phyloP scores from a whole-genome alignment of 2,888 invertebrate species.

The Hypena proboscidalis region DNA sequence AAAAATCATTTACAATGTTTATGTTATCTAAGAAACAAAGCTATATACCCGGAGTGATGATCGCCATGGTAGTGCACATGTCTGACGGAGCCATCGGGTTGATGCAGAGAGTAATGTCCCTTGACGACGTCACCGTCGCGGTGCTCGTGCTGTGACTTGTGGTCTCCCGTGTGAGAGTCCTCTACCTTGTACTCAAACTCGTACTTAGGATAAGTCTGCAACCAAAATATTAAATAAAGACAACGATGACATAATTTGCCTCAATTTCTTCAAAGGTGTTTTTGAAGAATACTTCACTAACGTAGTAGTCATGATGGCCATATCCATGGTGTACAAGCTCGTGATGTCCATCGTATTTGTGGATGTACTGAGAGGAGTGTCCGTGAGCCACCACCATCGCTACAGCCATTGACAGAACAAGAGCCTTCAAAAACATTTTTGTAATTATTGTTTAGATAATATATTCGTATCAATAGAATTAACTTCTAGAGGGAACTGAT shows the following conservation, averaged over 20 bases:
- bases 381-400: conserved; percentile 28
- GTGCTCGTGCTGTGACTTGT: conserved; percentile 75
- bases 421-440: conserved; percentile 10
- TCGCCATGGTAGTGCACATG: conserved; percentile 79
- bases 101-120: conserved; percentile 60
- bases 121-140: conserved; percentile 76
- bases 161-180: conserved; percentile 81
- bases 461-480: too few species aligned
- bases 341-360: conserved; percentile 50
- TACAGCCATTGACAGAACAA: conserved; percentile 10
- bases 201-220: conserved; percentile 46
- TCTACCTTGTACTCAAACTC: conserved; percentile 50
- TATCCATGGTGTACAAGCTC: conserved; percentile 37
- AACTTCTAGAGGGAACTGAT: too few species aligned
- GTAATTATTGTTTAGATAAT: too few species aligned
- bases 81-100: conserved; percentile 78
- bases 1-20: background rate
- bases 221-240: background rate
- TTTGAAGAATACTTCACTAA: conserved; percentile 11
- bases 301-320: conserved; percentile 31
- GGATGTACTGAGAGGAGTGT: conserved; percentile 55
- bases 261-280: too few species aligned
- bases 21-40: too few species aligned
- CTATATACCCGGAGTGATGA: conserved; percentile 72
- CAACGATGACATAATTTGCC: background rate